Evolutionary conservation across 1,140 invertebrate genomes (phyloP).

Genomic region (Drosophila punjabiensis): DNA sequence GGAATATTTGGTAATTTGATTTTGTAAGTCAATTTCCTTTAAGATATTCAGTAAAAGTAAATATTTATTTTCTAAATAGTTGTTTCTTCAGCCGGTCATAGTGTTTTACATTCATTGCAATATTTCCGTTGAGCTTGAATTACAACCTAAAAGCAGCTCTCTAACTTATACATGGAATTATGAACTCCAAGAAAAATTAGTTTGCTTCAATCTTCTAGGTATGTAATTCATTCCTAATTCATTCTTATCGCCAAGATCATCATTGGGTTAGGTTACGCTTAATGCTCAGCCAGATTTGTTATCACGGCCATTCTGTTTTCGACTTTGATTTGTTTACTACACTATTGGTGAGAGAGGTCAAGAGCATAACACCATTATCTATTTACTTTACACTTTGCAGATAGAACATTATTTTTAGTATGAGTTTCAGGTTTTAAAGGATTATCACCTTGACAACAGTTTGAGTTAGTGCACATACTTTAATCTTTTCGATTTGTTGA

Average conservation of each 20-base stretch:
- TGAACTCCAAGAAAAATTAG: background rate
- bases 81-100: background rate
- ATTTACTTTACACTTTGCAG: background rate
- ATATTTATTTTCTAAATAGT: background rate
- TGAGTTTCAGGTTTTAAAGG: background rate
- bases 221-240: background rate
- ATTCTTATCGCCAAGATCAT: no score
- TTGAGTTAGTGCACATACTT: background rate
- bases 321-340: constrained; percentile 14
- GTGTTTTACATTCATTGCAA: constrained; percentile 1
- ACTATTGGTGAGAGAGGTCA: background rate
- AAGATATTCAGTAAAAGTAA: background rate
- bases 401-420: background rate
- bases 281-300: constrained; percentile 10
- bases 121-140: constrained; percentile 1
- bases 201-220: background rate
- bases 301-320: background rate
- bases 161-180: background rate
- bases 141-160: background rate
- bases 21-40: background rate
- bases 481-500: constrained; percentile 2
- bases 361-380: constrained; percentile 15
- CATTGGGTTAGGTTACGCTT: constrained; percentile 26
- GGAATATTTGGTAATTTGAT: background rate
- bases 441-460: background rate